Evolutionary conservation across 2,113 vertebrate genomes (phyloP), one percentile per base, ranked within the genome.

Genomic region (Ginglymostoma cirratum): DNA sequence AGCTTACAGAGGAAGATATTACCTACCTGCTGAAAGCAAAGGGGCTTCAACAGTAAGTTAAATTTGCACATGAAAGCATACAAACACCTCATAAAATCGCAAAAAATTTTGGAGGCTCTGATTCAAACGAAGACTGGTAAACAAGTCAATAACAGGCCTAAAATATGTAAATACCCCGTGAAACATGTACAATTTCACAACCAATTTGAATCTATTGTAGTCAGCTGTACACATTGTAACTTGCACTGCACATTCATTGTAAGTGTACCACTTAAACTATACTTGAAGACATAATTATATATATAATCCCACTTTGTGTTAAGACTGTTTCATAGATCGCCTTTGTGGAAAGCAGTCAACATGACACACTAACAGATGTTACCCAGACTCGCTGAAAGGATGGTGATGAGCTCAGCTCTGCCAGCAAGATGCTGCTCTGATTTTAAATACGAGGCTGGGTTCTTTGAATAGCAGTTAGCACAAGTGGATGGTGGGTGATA

Each of bases 321-420:
- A 42, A 95, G 93, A n/a, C 93, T 45, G 15, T 72, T 72, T 95
- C 38, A 14, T 30, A 24, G 42, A 42, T 48, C 48, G 93, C 93
- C 70, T 95, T 95, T 95, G 93, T 72, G 67, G 93, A 95, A 72
- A 48, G 93, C 93, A 95, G 93, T 95, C 93, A 72, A 95, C 21
- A 15, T 72, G 93, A 72, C 93, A 95, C 67, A 70, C 48, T 95
- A 48, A 95, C 93, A 48, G 61, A 95, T 72, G 93, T 69, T 21
- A 38, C 67, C 42, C 23, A 42, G n/a, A 42, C 67, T 72, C 21
- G 0, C 93, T 69, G 93, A 14, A 67, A 94, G 38, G 21, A 45
- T 23, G 27, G 67, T 38, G 67, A 69, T 12, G 66, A 45, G 67
- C 65, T 67, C 93, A 69, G 34, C 42, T 12, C 65, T 27, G 24